Base-by-base conservation (phyloP, 35 echinoderm and acorn worm species). In the Amphiura filiformis region DNA sequence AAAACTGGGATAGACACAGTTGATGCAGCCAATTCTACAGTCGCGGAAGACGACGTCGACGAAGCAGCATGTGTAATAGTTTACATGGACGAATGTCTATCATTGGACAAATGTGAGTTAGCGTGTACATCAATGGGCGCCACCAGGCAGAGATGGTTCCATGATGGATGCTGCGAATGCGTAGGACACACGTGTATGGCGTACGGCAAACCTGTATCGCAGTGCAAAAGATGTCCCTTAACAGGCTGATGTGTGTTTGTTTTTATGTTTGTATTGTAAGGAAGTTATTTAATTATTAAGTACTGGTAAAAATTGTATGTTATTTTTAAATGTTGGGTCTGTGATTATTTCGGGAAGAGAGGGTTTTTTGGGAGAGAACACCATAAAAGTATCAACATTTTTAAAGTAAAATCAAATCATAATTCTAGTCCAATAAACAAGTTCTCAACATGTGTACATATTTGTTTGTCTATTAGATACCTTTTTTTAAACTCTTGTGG, bases 161-260 rank as follows among this genome's bases (percentile, higher is more conserved):
- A 99, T 47, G 94, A 86, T 0, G 90, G 86, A 17, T 99, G 96
- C 83, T 99, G 96, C 37, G 90, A 99, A 90, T 99, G 96, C 52
- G 82, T 99, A 30, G 93, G 96, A 34, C 65, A 92, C 39, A 80
- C 90, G 1, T 99, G 96, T 38, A 75, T 95, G 41, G 92, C 90
- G 34, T 99, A 94, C 87, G 96, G 96, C 32, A 91, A 90, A 56
- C 92, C 90, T 26, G 85, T 90, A 80, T 38, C 96, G 28, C 79
- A 90, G 32, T 99, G 96, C 39, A 92, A 81, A 37, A 81, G 80
- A 7, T 98, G 96, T 57, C 78, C 86, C 31, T 49, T 38, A 52
- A 7, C 44, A 52, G 44, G 20, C 44, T 52, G 44, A 20, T 11
- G 44, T 20, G 20, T 7, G 44, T 20, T 52, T 11, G 20, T 52